phyloP scores from a whole-genome alignment of 2,888 invertebrate genomes.

The Plebejus argus region DNA sequence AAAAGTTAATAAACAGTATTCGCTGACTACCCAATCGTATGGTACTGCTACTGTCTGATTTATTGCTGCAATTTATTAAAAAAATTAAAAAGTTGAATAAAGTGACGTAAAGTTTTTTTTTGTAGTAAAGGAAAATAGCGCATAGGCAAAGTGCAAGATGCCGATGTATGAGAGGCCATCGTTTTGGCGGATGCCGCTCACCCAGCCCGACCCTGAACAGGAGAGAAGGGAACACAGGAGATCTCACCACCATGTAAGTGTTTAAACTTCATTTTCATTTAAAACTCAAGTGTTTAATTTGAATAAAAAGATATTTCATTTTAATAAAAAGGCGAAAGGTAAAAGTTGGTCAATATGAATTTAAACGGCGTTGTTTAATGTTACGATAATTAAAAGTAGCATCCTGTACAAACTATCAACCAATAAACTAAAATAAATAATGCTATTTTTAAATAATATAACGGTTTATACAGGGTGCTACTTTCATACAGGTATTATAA shows the following conservation, averaged over 20 bases:
- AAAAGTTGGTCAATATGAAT: no score
- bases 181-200: constrained; percentile 81
- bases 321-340: no score
- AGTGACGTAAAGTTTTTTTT: constrained; percentile 21
- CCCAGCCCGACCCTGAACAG: constrained; percentile 69
- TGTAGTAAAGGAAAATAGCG: constrained; percentile 1
- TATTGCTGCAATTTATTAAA: background rate
- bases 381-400: background rate
- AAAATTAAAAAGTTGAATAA: background rate
- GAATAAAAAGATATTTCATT: background rate
- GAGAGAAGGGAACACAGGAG: constrained; percentile 59
- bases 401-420: background rate
- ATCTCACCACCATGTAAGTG: constrained; percentile 41
- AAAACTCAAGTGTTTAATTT: background rate
- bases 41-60: constrained; percentile 18
- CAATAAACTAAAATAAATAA: background rate
- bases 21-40: background rate
- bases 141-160: constrained; percentile 53
- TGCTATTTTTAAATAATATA: background rate
- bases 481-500: no score
- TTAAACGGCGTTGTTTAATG: no score
- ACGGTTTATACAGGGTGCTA: no score
- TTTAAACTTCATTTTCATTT: background rate
- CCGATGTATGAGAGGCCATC: constrained; percentile 82
- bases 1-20: constrained; percentile 39